These are phyloP conservation scores for Helobdella robusta DNA, from an alignment of 2,888 invertebrate genomes.

Conservation along the genomic window DNA sequence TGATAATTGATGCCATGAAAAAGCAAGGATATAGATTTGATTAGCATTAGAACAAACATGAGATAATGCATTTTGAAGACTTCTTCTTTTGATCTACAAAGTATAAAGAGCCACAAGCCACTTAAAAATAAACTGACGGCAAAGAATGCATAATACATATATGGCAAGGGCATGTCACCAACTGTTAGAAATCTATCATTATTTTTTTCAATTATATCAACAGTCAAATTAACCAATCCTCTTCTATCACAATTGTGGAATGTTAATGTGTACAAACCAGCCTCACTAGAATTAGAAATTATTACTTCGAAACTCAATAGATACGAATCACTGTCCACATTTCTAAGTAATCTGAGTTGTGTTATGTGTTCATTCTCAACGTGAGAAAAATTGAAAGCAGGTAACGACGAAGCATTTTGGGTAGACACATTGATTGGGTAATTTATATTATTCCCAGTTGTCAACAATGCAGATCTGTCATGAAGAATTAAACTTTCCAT, in stretches of 20 bases:
- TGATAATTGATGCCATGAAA: slow-evolving; percentile 75
- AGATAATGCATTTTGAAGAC: slow-evolving; percentile 89
- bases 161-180: slow-evolving; percentile 89
- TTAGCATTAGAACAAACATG: slow-evolving; percentile 83
- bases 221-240: slow-evolving; percentile 39
- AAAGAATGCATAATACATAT: slow-evolving; percentile 82
- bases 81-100: slow-evolving; percentile 57
- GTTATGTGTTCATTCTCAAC: not conserved
- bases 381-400: not conserved
- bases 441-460: too few species aligned
- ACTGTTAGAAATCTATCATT: slow-evolving; percentile 76
- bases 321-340: not conserved
- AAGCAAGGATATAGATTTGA: slow-evolving; percentile 80
- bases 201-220: slow-evolving; percentile 76
- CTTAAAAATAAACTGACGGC: slow-evolving; percentile 79
- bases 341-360: not conserved
- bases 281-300: slow-evolving; percentile 57
- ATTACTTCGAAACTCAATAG: slow-evolving; percentile 42
- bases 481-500: too few species aligned
- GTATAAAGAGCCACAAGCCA: slow-evolving; percentile 78
- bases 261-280: slow-evolving; percentile 85
- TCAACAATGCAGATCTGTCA: too few species aligned
- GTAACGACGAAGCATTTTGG: too few species aligned
- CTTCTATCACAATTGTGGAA: slow-evolving; percentile 78
- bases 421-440: too few species aligned